Evolutionary conservation across 2,888 invertebrate species (phyloP).

Genomic region (Hemaris fuciformis): DNA sequence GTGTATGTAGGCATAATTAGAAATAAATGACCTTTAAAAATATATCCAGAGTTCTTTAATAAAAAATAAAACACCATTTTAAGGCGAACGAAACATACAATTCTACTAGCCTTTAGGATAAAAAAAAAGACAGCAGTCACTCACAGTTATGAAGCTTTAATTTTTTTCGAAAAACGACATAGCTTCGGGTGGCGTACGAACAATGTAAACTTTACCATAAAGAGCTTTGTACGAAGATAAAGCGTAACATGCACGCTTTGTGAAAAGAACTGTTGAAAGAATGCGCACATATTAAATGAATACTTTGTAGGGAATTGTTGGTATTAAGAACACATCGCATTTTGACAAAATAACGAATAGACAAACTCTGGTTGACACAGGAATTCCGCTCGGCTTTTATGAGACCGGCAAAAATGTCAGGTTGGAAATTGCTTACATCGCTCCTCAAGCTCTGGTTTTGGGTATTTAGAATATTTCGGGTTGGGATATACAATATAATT

Average conservation of each 20-base stretch:
- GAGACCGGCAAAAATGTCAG: background rate
- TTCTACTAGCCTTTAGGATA: no score
- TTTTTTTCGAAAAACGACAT: background rate
- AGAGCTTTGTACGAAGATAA: conserved; percentile 3
- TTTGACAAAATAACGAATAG: background rate
- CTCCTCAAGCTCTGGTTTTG: background rate
- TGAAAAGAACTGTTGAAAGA: conserved; percentile 11
- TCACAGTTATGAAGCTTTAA: no score
- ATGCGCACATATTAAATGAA: conserved; percentile 17
- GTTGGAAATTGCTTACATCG: background rate
- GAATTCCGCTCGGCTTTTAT: background rate
- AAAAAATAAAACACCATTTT: no score
- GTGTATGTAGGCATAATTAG: no score
- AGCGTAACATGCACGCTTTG: conserved; percentile 10
- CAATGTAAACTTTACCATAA: background rate
- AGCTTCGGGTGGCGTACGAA: background rate
- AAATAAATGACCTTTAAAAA: no score
- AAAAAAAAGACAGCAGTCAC: no score
- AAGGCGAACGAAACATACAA: no score
- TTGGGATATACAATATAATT: background rate
- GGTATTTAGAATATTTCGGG: background rate
- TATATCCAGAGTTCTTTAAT: no score
- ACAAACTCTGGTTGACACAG: background rate
- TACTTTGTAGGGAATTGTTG: conserved; percentile 14
- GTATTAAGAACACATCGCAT: conserved; percentile 7